Conservation (phyloP, 2,113 vertebrate genomes). For the Thamnophis sirtalis region DNA sequence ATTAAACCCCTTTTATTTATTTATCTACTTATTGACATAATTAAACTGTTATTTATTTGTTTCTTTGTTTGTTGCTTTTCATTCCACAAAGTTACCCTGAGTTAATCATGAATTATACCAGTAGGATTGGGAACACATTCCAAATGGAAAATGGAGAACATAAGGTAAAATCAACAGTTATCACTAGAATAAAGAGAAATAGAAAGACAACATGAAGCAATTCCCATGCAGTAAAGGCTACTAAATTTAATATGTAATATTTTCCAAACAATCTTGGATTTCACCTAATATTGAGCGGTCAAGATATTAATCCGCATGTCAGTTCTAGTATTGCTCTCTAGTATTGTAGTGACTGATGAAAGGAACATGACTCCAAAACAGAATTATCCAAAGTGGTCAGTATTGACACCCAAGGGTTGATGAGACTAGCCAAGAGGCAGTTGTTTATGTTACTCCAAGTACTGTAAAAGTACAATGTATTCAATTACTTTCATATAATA, state of each 20-base stretch:
- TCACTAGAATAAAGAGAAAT: not conserved
- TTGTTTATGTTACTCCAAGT: not conserved
- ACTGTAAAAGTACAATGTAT: not conserved
- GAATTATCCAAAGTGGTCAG: not conserved
- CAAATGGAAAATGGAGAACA: not conserved
- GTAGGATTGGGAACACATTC: not conserved
- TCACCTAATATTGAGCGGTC: not conserved
- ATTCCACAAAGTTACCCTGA: not conserved
- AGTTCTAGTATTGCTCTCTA: not conserved
- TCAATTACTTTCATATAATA: not conserved
- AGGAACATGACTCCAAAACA: not conserved
- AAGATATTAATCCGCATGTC: not conserved
- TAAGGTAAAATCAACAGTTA: not conserved
- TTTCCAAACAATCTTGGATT: not conserved
- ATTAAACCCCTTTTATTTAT: not conserved
- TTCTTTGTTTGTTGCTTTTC: not conserved
- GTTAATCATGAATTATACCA: not conserved
- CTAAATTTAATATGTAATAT: not conserved
- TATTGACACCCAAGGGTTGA: not conserved
- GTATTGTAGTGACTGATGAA: not conserved
- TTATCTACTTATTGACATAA: not conserved
- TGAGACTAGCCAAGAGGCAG: not conserved
- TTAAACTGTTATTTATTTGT: not conserved
- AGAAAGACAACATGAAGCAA: not conserved
- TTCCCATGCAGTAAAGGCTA: not conserved